phyloP scores from a whole-genome alignment of 1,140 invertebrate species.

The Trachymyrmex septentrionalis region DNA sequence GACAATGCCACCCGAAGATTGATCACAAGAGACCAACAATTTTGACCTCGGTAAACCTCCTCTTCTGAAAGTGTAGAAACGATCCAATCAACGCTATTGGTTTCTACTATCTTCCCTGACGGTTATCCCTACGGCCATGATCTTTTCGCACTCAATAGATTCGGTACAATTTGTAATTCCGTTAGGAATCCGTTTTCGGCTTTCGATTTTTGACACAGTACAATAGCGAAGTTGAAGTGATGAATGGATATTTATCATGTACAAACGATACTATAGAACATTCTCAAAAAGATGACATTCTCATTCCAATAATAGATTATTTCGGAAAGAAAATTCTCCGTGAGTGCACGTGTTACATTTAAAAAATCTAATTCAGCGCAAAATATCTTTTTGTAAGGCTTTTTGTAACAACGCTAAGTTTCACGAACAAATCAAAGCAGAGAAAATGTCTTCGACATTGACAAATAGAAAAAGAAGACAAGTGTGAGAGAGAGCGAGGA shows the following conservation, averaged over 20 bases:
- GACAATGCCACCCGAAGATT: slow-evolving; percentile 53
- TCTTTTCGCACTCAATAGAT: slow-evolving; percentile 35
- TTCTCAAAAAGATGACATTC: neutral
- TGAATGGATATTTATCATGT: neutral
- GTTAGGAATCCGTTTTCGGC: slow-evolving; percentile 1
- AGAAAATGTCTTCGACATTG: slow-evolving; percentile 7
- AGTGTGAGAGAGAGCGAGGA: slow-evolving; percentile 12
- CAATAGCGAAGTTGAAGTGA: neutral
- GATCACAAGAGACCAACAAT: slow-evolving; percentile 58
- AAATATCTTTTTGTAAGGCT: neutral
- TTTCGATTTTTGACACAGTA: slow-evolving; percentile 28
- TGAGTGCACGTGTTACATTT: neutral
- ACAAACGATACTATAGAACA: slow-evolving; percentile 9
- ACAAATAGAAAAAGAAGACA: slow-evolving; percentile 3
- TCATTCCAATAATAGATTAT: too few species aligned
- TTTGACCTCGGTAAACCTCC: slow-evolving; percentile 58
- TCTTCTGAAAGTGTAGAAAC: slow-evolving; percentile 49
- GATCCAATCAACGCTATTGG: slow-evolving; percentile 56
- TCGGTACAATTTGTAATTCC: slow-evolving; percentile 55
- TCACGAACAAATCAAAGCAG: neutral
- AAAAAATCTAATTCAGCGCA: neutral
- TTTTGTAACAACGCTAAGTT: neutral
- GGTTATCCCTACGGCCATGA: neutral
- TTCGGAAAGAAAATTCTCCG: neutral
- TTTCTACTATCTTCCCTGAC: slow-evolving; percentile 10